Evolutionary conservation across 2,888 invertebrate species (phyloP).

Genomic region (Lasioglossum oenotherae): DNA sequence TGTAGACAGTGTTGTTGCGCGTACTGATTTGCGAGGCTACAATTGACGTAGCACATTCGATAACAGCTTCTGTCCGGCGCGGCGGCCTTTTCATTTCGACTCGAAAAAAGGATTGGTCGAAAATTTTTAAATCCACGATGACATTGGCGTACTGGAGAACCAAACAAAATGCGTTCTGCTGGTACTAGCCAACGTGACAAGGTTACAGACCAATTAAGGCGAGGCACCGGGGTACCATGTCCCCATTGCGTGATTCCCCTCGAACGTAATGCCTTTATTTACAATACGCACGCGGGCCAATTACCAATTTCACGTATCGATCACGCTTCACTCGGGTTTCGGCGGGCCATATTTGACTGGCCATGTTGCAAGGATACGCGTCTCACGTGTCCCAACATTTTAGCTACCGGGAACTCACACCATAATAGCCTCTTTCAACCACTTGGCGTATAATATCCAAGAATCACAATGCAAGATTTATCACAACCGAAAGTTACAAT

Average conservation of each 20-base stretch:
- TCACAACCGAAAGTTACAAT: neutral
- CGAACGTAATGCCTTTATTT: slow-evolving; percentile 47
- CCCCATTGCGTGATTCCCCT: slow-evolving; percentile 54
- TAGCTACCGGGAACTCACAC: neutral
- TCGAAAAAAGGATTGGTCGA: neutral
- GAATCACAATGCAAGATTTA: neutral
- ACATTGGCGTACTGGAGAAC: slow-evolving; percentile 28
- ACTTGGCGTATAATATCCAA: neutral
- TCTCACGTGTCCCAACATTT: neutral
- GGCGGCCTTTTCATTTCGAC: neutral
- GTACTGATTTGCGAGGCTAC: neutral
- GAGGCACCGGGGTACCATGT: slow-evolving; percentile 41
- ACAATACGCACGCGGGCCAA: slow-evolving; percentile 34
- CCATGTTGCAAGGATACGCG: neutral
- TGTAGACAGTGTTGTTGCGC: neutral
- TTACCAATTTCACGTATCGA: slow-evolving; percentile 35
- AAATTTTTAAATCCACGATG: slow-evolving; percentile 22
- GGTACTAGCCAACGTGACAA: slow-evolving; percentile 46
- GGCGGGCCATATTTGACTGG: neutral
- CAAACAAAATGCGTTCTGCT: slow-evolving; percentile 21
- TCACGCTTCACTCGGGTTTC: neutral
- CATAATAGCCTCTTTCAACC: neutral
- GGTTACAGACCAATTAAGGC: slow-evolving; percentile 61
- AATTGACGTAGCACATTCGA: neutral
- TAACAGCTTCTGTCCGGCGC: neutral